Percentiles rank a stretch among this genome's conserved stretches.
phyloP scores from a whole-genome alignment of 2,888 invertebrate genomes.

The Itoplectis maculator region DNA sequence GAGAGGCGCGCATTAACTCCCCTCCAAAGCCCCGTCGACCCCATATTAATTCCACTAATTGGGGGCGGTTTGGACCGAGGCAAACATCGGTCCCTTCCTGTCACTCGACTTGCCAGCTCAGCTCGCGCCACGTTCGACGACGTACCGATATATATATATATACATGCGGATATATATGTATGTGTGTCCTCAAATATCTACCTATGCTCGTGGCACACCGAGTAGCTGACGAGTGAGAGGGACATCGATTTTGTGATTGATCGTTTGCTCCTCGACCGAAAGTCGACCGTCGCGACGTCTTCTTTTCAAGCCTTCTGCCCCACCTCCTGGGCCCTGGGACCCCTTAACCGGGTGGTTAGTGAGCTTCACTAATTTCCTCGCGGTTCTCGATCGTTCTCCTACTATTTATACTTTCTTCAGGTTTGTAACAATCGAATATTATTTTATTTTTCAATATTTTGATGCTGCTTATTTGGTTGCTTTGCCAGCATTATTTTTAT shows the following conservation, averaged over 20 bases:
- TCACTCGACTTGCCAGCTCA: constrained; percentile 68
- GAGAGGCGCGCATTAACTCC: constrained; percentile 79
- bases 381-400: constrained; percentile 18
- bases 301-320: not conserved
- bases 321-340: not conserved
- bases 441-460: too few species aligned
- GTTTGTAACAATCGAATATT: not conserved
- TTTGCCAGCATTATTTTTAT: too few species aligned
- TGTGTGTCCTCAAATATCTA: constrained; percentile 31
- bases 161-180: too few species aligned
- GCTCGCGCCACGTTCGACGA: constrained; percentile 58
- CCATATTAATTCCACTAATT: constrained; percentile 84
- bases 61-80: constrained; percentile 82
- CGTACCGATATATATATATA: constrained; percentile 20
- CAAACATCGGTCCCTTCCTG: constrained; percentile 78
- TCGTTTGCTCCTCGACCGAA: constrained; percentile 66
- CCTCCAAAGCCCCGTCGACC: constrained; percentile 77
- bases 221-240: constrained; percentile 53
- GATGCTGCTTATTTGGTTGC: too few species aligned
- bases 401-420: constrained; percentile 22
- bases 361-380: constrained; percentile 53
- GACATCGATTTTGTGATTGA: constrained; percentile 78
- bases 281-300: constrained; percentile 54
- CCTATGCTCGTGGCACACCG: not conserved
- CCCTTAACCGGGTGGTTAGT: not conserved